Conservation (phyloP, 2,888 invertebrate species). For the Agrilus biguttatus region DNA sequence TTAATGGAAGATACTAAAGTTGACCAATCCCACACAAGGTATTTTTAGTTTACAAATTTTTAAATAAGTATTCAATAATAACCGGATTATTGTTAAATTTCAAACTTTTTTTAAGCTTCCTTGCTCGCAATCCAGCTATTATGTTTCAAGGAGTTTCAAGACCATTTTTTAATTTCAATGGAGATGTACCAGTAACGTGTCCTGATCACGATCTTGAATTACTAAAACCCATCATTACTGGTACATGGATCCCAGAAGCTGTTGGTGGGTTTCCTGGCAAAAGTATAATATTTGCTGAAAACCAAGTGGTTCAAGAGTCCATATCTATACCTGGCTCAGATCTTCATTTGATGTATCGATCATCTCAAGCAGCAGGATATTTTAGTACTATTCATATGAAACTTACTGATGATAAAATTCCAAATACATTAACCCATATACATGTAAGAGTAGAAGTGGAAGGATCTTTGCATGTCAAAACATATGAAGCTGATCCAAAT, state of each 20-base stretch:
- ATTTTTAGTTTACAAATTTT: conserved; percentile 4
- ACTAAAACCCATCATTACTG: conserved; percentile 71
- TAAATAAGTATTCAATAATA: not conserved
- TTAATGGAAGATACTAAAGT: conserved; percentile 51
- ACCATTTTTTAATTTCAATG: conserved; percentile 36
- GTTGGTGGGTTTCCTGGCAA: conserved; percentile 70
- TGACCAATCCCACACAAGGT: conserved; percentile 20
- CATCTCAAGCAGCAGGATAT: conserved; percentile 88
- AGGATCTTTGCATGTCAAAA: conserved; percentile 80
- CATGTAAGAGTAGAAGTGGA: conserved; percentile 88
- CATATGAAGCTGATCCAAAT: conserved; percentile 92
- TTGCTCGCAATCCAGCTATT: conserved; percentile 29
- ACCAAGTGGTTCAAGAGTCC: conserved; percentile 93
- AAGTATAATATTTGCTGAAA: conserved; percentile 80
- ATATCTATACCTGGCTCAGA: conserved; percentile 88
- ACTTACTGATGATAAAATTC: conserved; percentile 66
- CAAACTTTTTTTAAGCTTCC: conserved; percentile 17
- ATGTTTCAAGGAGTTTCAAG: conserved; percentile 42
- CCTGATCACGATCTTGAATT: conserved; percentile 76
- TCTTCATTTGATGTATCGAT: conserved; percentile 88
- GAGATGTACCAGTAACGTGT: conserved; percentile 49
- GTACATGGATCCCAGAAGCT: conserved; percentile 82
- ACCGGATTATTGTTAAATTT: conserved; percentile 1
- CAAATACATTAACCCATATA: conserved; percentile 69
- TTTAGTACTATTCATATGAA: conserved; percentile 85